These are phyloP conservation scores for Gulo gulo DNA, from an alignment of 2,113 vertebrate genomes.

Conservation along the genomic window DNA sequence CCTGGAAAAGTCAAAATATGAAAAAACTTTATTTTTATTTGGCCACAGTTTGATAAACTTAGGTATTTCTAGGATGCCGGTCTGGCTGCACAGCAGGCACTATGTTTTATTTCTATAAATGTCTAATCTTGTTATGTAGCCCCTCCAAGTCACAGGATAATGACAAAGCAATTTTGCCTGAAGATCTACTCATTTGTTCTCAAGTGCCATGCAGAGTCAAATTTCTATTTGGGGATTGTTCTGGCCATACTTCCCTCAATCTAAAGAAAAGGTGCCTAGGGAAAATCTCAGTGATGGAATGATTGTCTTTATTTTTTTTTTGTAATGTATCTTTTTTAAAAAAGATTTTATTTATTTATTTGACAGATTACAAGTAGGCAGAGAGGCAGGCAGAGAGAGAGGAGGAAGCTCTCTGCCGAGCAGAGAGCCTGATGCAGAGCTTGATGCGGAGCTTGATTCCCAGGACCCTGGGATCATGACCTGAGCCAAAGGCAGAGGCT, in stretches of 20 bases:
- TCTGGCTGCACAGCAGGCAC: neutral
- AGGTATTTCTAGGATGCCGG: neutral
- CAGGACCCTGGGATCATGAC: too few species aligned
- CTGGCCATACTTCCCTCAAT: neutral
- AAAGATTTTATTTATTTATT: too few species aligned
- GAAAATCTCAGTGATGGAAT: neutral
- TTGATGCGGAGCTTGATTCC: too few species aligned
- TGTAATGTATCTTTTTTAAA: too few species aligned
- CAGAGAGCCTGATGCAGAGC: too few species aligned
- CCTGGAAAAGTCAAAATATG: neutral
- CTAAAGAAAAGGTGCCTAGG: neutral
- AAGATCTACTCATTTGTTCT: neutral
- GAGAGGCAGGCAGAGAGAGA: too few species aligned
- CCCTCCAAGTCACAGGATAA: neutral
- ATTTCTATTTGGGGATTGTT: neutral
- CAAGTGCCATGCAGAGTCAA: slow-evolving; percentile 4
- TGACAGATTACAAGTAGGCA: too few species aligned
- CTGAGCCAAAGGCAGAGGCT: too few species aligned
- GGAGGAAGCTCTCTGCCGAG: too few species aligned
- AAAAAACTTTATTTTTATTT: neutral
- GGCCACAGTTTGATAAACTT: neutral
- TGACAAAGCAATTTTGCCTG: neutral
- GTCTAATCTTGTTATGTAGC: neutral
- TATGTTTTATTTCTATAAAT: neutral
- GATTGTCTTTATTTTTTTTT: neutral